Evolutionary conservation across 2,797 vertebrate species (phyloP).

Genomic region (Sylvia borin): DNA sequence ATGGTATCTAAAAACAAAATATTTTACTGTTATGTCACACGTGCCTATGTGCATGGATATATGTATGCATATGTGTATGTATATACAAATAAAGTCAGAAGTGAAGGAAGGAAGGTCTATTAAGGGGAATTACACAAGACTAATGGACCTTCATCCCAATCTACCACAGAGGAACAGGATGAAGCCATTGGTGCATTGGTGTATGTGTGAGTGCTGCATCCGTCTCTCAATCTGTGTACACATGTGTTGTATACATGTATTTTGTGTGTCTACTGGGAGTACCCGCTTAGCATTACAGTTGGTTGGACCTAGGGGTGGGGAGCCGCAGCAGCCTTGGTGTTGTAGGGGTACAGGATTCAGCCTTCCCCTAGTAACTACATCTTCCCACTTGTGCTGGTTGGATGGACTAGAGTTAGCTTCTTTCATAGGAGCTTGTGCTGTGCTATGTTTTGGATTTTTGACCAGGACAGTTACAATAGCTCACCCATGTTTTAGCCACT

Average conservation of each 20-base stretch:
- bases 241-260: background rate
- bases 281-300: background rate
- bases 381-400: background rate
- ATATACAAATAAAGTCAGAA: background rate
- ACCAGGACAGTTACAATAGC: background rate
- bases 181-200: background rate
- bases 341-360: background rate
- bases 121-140: background rate
- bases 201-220: background rate
- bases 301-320: background rate
- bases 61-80: background rate
- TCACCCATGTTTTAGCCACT: background rate
- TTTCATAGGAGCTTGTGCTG: background rate
- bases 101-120: background rate
- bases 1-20: conserved; percentile 85
- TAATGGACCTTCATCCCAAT: background rate
- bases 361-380: background rate
- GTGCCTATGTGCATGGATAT: background rate
- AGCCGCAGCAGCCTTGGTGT: background rate
- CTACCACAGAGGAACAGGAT: background rate
- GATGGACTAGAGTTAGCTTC: background rate
- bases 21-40: background rate
- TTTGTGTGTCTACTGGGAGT: background rate
- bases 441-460: background rate
- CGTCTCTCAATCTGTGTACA: background rate